phyloP scores from a whole-genome alignment of 2,113 vertebrate species.

The Arenaria interpres region DNA sequence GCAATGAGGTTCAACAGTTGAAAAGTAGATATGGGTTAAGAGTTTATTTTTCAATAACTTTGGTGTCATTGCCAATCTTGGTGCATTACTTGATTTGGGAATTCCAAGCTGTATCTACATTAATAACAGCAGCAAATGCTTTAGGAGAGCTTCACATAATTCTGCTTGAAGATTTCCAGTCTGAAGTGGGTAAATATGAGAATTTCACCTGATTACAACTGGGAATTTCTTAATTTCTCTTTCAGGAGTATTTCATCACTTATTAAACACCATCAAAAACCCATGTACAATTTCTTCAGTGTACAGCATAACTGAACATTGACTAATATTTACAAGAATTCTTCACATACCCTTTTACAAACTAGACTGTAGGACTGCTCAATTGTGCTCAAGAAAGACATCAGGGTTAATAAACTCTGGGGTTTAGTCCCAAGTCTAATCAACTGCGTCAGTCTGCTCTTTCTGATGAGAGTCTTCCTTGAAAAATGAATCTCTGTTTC shows the following conservation, averaged over 20 bases:
- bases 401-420: background rate
- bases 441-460: background rate
- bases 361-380: background rate
- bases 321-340: background rate
- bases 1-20: background rate
- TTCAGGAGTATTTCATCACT: background rate
- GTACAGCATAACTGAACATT: background rate
- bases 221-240: background rate
- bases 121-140: background rate
- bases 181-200: background rate
- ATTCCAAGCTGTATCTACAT: background rate
- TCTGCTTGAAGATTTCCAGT: background rate
- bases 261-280: background rate
- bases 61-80: background rate
- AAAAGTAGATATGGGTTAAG: background rate
- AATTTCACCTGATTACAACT: background rate
- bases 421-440: background rate
- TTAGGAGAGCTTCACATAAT: background rate
- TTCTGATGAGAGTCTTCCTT: background rate
- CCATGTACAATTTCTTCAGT: background rate
- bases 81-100: background rate
- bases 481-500: background rate
- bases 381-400: background rate
- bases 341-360: background rate
- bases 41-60: background rate